Base-by-base conservation (phyloP, 2,113 vertebrate genomes). In the Romanogobio albipinnatus region DNA sequence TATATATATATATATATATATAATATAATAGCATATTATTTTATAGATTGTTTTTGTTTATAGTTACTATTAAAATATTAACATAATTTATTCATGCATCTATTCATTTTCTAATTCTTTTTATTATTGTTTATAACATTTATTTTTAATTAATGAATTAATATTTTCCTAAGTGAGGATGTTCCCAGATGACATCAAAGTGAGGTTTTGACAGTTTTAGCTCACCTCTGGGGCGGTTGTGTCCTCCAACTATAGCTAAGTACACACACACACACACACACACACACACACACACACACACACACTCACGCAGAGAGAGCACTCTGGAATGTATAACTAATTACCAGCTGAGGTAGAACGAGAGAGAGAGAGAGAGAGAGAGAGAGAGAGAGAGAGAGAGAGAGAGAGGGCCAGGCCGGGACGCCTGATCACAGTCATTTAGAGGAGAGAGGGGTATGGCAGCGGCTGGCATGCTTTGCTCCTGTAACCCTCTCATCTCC, bases 271-370 rank as follows among this genome's bases (percentile, higher is more conserved):
- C 13, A 51, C 22, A 61, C 76, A 26, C 36, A 39, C 29, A 6
- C 24, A 33, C 11, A 74, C 45, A 74, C 73, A 77, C 47, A 58
- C 33, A 24, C 73, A 29, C 11, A 29, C 19, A 5, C n/a, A n/a
- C n/a, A 2, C 53, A 14, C 19, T 51, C 29, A 29, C 29, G 29
- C 29, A 29, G 36, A 39, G 6, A 39, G 19, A 71, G 36, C 36
- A 62, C 76, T 59, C 79, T 64, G 26, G 59, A 87, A 79, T 66
- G 56, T 78, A 64, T 82, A 81, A 82, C 43, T 87, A 87, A 87
- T 85, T 87, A 83, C 74, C 24, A 59, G 74, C 51, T 64, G 78
- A 49, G 62, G 66, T n/a, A 76, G 33, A 70, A 70, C 17, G 22
- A 39, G 43, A 56, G 29, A 68, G 58, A 68, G 47, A 74, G n/a